phyloP scores from a whole-genome alignment of 2,797 vertebrate species.

The Bryconaethiops microstoma region DNA sequence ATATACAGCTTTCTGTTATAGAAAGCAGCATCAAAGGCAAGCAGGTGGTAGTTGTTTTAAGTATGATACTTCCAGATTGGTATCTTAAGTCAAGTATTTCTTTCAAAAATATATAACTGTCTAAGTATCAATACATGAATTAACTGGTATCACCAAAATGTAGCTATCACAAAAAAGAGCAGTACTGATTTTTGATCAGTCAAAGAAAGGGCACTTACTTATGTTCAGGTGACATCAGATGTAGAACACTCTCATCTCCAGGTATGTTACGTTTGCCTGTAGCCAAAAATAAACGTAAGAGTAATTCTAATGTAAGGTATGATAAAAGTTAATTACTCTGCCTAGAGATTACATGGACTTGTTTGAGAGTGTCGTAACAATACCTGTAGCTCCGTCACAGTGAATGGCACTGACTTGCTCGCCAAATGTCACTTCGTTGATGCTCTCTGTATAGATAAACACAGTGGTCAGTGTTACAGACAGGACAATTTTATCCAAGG shows the following conservation, averaged over 20 bases:
- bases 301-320: background rate
- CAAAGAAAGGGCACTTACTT: constrained; percentile 60
- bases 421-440: constrained; percentile 70
- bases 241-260: constrained; percentile 50
- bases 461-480: background rate
- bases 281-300: background rate
- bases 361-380: background rate
- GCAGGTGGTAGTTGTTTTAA: too few species aligned
- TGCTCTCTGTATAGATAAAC: constrained; percentile 57
- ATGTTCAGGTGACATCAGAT: constrained; percentile 62
- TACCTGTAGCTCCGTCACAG: constrained; percentile 64
- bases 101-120: too few species aligned
- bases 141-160: too few species aligned
- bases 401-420: constrained; percentile 75
- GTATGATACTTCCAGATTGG: too few species aligned
- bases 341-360: background rate
- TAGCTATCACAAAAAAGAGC: background rate
- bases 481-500: background rate
- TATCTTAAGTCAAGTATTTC: too few species aligned
- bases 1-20: too few species aligned
- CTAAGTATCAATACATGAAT: too few species aligned
- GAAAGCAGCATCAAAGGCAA: too few species aligned
- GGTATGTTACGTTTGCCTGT: background rate
- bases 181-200: too few species aligned
- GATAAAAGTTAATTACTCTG: background rate